These are phyloP conservation scores for Sebastes steindachneri DNA, from an alignment of 2,797 vertebrate genomes.

Conservation along the genomic window DNA sequence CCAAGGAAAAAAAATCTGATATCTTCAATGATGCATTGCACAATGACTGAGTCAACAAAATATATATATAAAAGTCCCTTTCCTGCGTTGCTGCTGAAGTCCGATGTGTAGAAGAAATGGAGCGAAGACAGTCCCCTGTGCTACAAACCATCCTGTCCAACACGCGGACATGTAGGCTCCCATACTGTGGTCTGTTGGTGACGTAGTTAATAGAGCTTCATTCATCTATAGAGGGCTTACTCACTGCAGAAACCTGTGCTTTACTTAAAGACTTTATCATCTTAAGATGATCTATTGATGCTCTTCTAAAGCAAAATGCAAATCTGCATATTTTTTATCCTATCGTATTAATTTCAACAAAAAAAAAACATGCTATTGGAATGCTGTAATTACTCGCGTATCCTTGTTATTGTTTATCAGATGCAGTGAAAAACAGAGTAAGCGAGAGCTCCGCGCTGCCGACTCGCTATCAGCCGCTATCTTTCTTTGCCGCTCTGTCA, in stretches of 20 bases:
- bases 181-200: neutral
- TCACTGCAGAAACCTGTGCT: conserved; percentile 28
- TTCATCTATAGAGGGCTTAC: neutral
- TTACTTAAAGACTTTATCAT: conserved; percentile 38
- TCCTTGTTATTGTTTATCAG: conserved; percentile 72
- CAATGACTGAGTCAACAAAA: neutral
- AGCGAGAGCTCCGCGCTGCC: conserved; percentile 42
- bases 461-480: conserved; percentile 58
- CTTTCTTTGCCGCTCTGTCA: conserved; percentile 49
- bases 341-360: conserved; percentile 43
- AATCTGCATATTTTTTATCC: conserved; percentile 55
- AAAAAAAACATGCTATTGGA: conserved; percentile 15
- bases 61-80: neutral
- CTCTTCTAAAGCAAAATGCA: conserved; percentile 24
- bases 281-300: conserved; percentile 44
- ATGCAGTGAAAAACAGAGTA: conserved; percentile 49
- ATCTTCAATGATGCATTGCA: neutral
- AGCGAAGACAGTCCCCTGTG: neutral
- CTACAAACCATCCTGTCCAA: neutral
- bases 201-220: neutral
- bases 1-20: neutral
- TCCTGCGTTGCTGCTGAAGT: neutral
- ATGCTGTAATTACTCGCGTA: conserved; percentile 55
- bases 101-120: neutral
- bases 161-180: neutral